Percentiles rank a stretch among this genome's conserved stretches.
Conservation (phyloP, 1,140 invertebrate genomes). For the Armadillidium nasatum region DNA sequence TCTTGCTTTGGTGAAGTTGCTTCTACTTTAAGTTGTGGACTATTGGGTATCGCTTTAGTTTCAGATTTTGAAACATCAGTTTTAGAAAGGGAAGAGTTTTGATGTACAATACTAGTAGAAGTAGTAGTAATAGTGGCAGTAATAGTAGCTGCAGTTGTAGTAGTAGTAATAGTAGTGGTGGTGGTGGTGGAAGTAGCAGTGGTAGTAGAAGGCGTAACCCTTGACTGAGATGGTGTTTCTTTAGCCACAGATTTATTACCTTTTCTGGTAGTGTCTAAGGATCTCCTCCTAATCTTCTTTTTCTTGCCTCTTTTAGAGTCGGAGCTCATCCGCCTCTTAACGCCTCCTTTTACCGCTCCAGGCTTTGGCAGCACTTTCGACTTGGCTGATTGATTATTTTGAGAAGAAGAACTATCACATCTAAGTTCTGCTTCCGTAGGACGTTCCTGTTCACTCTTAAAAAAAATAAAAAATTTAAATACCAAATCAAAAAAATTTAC, state of each 20-base stretch:
- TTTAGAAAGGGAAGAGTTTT: too few species aligned
- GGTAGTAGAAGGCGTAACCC: constrained; percentile 24
- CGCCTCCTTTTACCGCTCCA: background rate
- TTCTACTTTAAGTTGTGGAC: too few species aligned
- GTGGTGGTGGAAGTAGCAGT: background rate
- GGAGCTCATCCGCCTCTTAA: constrained; percentile 27
- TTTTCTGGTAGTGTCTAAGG: constrained; percentile 5
- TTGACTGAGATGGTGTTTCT: background rate
- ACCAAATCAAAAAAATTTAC: too few species aligned
- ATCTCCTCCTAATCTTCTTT: constrained; percentile 32
- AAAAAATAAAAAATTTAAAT: background rate
- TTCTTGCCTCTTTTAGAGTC: constrained; percentile 30
- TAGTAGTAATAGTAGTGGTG: background rate
- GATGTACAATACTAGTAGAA: background rate
- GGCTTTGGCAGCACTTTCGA: background rate
- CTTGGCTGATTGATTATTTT: background rate
- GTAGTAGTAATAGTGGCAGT: background rate
- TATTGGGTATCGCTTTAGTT: too few species aligned
- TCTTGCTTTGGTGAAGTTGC: too few species aligned
- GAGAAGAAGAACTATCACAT: background rate
- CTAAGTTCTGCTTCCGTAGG: background rate
- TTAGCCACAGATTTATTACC: background rate
- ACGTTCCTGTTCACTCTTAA: background rate
- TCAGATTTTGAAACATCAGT: too few species aligned
- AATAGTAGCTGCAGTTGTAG: too few species aligned